Evolutionary conservation across 2,113 vertebrate species (phyloP), one percentile per base, ranked within the genome.

Genomic region (Neofelis nebulosa): DNA sequence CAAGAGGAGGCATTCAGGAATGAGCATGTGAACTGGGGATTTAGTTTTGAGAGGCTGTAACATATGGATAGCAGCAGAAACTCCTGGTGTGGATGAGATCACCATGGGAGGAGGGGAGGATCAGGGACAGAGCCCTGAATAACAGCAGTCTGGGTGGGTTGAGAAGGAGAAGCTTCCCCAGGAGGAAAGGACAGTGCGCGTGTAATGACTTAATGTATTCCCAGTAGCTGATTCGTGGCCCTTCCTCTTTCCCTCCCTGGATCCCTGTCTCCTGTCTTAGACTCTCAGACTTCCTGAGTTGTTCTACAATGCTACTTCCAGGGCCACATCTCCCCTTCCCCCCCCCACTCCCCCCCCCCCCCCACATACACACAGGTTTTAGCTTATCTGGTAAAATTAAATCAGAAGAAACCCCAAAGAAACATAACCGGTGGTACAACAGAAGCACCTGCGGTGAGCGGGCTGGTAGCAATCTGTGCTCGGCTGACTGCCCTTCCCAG

Each of bases 401-500:
- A 74, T 89, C n/a, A 29, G 33, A 94, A 86, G 23, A 55, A 91
- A 83, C n/a, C 55, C 82, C 16, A 25, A 36, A 96, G 83, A 76
- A 92, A 69, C 45, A 94, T 29, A 91, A 76, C n/a, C 82, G n/a
- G 33, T 68, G 19, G 4, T 89, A 0, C 55, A 76, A 85, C 55
- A 11, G 1, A 80, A 50, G 29, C 9, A 33, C 15, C 69, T 23
- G 23, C 2, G 1, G 19, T 61, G 50, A 96, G 90, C 38, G 93
- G 73, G 23, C 84, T 82, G 90, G 48, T 11, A 78, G 69, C 84
- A 66, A 86, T 94, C 80, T 97, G 89, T 66, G 61, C 61, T 81
- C 73, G 19, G 57, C 97, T 48, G 23, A 52, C 74, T 29, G 11
- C 83, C 52, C 87, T 95, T 80, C 95, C 94, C 90, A 92, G 48